Percentiles rank a stretch among this genome's conserved stretches.
phyloP scores from a whole-genome alignment of 1,140 invertebrate genomes.

The Macrostomum lignano region DNA sequence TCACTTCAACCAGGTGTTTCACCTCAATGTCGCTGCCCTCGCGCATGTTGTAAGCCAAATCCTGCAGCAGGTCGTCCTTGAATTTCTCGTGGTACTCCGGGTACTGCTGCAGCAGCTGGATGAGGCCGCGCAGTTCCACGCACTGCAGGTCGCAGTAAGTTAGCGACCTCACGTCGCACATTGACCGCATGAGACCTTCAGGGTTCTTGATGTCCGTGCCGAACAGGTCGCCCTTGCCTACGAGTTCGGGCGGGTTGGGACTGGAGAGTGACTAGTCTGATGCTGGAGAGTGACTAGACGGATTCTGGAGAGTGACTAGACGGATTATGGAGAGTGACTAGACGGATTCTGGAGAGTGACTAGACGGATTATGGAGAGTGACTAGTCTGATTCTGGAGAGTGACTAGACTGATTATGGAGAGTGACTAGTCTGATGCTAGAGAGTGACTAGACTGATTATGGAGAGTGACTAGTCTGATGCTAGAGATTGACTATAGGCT shows the following conservation, averaged over 20 bases:
- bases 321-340: neutral
- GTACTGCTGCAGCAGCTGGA: conserved; percentile 53
- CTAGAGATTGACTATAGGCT: too few species aligned
- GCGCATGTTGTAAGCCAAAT: conserved; percentile 68
- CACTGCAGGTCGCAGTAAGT: conserved; percentile 84
- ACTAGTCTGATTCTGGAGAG: conserved; percentile 1
- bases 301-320: neutral
- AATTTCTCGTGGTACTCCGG: conserved; percentile 69
- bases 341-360: neutral
- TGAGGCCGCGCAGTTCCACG: conserved; percentile 53
- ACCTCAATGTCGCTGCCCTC: conserved; percentile 72
- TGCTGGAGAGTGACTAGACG: neutral
- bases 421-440: neutral
- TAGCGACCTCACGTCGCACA: conserved; percentile 65
- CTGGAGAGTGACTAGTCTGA: neutral
- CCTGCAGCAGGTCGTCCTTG: conserved; percentile 66
- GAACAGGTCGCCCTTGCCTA: conserved; percentile 80
- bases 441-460: neutral
- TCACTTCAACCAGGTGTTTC: too few species aligned
- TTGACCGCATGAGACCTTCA: conserved; percentile 60
- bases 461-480: neutral
- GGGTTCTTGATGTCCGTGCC: conserved; percentile 50
- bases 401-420: conserved; percentile 9
- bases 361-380: neutral
- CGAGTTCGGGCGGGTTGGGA: conserved; percentile 9